Conservation (phyloP, 1,140 invertebrate species). For the Lucilia sericata region DNA sequence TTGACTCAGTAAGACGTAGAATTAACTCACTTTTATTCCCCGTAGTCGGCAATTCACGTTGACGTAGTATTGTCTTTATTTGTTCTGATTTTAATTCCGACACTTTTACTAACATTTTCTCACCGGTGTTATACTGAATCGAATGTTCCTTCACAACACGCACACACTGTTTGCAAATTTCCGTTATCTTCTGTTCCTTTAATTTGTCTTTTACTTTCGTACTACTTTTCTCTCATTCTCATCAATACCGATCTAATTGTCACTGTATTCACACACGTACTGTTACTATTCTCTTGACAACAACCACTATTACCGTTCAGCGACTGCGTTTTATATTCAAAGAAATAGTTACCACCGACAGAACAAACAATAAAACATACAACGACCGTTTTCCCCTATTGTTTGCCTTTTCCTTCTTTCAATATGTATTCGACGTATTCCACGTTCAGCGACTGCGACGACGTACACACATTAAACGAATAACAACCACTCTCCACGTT, state of each 20-base stretch:
- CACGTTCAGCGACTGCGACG: too few species aligned
- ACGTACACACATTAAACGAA: too few species aligned
- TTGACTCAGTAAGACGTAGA: background rate
- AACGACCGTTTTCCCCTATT: too few species aligned
- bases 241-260: too few species aligned
- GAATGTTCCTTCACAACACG: background rate
- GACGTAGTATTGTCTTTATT: slow-evolving; percentile 28
- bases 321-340: too few species aligned
- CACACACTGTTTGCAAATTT: background rate
- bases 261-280: background rate
- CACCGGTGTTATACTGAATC: background rate
- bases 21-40: slow-evolving; percentile 19
- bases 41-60: slow-evolving; percentile 3
- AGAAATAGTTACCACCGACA: too few species aligned
- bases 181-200: background rate
- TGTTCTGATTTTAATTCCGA: slow-evolving; percentile 43
- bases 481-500: too few species aligned
- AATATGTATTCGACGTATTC: too few species aligned
- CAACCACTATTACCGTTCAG: background rate
- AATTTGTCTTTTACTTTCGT: background rate
- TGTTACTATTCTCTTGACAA: background rate
- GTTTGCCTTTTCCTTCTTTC: too few species aligned
- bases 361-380: too few species aligned
- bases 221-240: background rate
- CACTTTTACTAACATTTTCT: background rate